phyloP scores from a whole-genome alignment of 2,113 vertebrate species.

The Carassius carassius region DNA sequence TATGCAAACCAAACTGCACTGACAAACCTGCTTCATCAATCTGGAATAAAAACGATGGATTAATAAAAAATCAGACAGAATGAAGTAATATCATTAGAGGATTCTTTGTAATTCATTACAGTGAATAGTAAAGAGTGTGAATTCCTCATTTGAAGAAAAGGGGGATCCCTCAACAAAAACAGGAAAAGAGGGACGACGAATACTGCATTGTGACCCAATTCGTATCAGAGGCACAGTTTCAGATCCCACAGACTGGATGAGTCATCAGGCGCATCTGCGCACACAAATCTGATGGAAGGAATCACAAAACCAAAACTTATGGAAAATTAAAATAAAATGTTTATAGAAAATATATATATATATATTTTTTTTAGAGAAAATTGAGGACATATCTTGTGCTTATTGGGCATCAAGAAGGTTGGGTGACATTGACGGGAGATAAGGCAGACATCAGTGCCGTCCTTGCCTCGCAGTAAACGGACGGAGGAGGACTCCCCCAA shows the following conservation, averaged over 20 bases:
- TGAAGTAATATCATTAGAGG: not conserved
- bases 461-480: too few species aligned
- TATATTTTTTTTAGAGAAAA: too few species aligned
- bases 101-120: not conserved
- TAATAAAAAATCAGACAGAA: not conserved
- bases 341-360: too few species aligned
- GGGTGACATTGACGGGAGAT: not conserved
- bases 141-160: not conserved
- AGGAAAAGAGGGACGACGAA: not conserved
- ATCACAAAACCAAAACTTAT: not conserved
- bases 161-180: constrained; percentile 29
- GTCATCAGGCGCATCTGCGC: constrained; percentile 35
- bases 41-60: not conserved
- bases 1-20: constrained; percentile 42
- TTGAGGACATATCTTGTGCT: not conserved
- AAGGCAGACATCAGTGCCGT: not conserved
- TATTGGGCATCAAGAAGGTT: not conserved
- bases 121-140: too few species aligned
- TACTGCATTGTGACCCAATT: constrained; percentile 47
- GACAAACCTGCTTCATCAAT: constrained; percentile 34
- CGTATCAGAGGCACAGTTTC: constrained; percentile 34
- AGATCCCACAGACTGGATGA: constrained; percentile 53
- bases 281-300: constrained; percentile 1
- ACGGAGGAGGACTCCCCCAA: too few species aligned
- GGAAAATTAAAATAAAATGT: not conserved